Conservation (phyloP, 2,797 vertebrate species). For the Sebastes matsubarae region DNA sequence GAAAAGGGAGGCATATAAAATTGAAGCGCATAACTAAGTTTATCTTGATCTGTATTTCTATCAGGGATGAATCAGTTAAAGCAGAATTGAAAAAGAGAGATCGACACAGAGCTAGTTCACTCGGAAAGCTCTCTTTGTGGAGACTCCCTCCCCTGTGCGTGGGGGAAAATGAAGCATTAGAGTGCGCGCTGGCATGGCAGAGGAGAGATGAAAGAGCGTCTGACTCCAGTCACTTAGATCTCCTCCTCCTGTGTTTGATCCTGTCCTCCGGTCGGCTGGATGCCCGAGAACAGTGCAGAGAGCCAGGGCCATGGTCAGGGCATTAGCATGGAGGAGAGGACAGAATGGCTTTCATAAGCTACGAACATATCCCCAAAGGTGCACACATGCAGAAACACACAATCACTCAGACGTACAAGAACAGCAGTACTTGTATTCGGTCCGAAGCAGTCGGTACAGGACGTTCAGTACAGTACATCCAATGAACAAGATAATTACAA, state of each 20-base stretch:
- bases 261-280: slow-evolving; percentile 59
- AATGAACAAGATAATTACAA: background rate
- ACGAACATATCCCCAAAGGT: slow-evolving; percentile 23
- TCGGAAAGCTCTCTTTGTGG: slow-evolving; percentile 61
- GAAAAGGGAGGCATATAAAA: slow-evolving; percentile 31
- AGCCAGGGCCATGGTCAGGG: slow-evolving; percentile 51
- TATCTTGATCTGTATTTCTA: slow-evolving; percentile 53
- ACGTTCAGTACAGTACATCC: background rate
- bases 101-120: slow-evolving; percentile 34
- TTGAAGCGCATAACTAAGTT: slow-evolving; percentile 27
- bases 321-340: slow-evolving; percentile 71
- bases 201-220: slow-evolving; percentile 75
- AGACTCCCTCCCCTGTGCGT: slow-evolving; percentile 49
- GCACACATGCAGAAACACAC: slow-evolving; percentile 23
- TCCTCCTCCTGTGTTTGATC: slow-evolving; percentile 77
- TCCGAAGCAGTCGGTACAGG: background rate
- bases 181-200: slow-evolving; percentile 59
- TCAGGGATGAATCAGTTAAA: slow-evolving; percentile 54
- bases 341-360: slow-evolving; percentile 61
- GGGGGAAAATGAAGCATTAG: slow-evolving; percentile 65
- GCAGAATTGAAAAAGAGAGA: slow-evolving; percentile 43
- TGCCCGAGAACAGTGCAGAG: slow-evolving; percentile 32
- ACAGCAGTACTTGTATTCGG: background rate
- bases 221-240: slow-evolving; percentile 71
- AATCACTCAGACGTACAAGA: slow-evolving; percentile 1